phyloP scores from a whole-genome alignment of 2,113 vertebrate genomes.

The Calidris pygmaea region DNA sequence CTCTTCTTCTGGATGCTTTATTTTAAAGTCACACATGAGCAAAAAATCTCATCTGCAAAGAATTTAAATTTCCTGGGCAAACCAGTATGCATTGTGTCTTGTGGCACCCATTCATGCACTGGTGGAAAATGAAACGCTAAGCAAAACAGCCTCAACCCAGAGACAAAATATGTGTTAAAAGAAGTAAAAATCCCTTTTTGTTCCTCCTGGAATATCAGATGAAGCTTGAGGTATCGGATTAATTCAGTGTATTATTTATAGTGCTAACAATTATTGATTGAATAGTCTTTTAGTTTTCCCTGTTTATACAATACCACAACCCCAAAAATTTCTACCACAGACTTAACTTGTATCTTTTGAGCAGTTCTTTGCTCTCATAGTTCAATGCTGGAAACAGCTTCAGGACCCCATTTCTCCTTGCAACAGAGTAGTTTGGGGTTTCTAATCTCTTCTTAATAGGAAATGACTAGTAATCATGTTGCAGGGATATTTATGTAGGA shows the following conservation, averaged over 20 bases:
- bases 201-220: neutral
- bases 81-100: neutral
- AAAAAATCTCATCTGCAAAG: neutral
- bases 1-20: neutral
- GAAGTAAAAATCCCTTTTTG: neutral
- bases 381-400: neutral
- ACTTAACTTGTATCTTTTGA: neutral
- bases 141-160: neutral
- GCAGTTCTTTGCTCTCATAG: neutral
- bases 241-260: neutral
- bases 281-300: neutral
- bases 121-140: neutral
- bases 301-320: neutral
- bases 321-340: neutral
- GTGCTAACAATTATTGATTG: neutral
- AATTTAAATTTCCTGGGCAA: neutral
- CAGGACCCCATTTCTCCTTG: neutral
- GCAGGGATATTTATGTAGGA: neutral
- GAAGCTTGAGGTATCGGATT: neutral
- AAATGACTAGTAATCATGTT: neutral
- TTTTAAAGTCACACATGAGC: neutral
- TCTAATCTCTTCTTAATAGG: neutral
- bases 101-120: neutral
- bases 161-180: neutral
- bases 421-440: neutral